These are phyloP conservation scores for Malurus splendens DNA, from an alignment of 2,797 vertebrate genomes.

Conservation along the genomic window DNA sequence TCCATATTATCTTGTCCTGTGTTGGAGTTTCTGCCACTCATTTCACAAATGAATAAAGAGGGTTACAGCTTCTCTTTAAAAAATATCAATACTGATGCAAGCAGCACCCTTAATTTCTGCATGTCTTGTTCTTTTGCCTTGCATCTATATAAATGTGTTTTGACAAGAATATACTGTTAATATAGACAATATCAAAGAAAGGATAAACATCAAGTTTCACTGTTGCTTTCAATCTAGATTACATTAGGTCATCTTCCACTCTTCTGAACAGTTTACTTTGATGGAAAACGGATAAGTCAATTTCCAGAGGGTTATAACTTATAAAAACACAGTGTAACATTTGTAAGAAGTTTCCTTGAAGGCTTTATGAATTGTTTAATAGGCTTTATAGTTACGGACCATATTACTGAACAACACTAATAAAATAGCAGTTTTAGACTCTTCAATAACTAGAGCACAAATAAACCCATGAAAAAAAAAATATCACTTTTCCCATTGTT, in stretches of 20 bases:
- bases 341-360: constrained; percentile 15
- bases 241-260: neutral
- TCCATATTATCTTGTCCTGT: constrained; percentile 12
- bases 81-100: neutral
- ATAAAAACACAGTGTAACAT: neutral
- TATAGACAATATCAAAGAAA: neutral
- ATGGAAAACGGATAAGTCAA: constrained; percentile 4
- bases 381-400: constrained; percentile 5
- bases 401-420: constrained; percentile 28
- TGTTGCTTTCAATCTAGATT: neutral
- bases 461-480: neutral
- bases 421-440: constrained; percentile 17
- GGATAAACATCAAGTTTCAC: neutral
- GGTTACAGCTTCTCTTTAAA: neutral
- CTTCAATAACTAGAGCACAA: neutral
- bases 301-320: constrained; percentile 15
- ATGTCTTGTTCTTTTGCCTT: neutral
- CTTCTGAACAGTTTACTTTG: neutral
- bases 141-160: neutral
- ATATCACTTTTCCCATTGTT: neutral
- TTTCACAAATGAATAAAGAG: constrained; percentile 21
- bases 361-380: constrained; percentile 50
- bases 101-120: neutral
- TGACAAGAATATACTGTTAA: neutral
- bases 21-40: constrained; percentile 1